Evolutionary conservation across 2,888 invertebrate species (phyloP).

Genomic region (Oasisia sp.): DNA sequence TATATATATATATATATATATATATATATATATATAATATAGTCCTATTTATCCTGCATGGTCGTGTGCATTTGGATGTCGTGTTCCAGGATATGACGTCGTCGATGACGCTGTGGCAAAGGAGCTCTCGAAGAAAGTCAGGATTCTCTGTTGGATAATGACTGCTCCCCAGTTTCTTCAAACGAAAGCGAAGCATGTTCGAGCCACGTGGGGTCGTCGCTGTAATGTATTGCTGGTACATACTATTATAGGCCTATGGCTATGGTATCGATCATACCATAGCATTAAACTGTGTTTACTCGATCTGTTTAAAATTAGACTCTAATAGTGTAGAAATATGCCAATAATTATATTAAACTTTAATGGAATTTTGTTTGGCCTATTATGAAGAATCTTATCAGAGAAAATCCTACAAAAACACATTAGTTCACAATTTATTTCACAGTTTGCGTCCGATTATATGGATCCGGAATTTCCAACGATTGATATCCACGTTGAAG

Average conservation of each 20-base stretch:
- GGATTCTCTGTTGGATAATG: constrained; percentile 96
- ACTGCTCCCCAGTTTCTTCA: constrained; percentile 91
- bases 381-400: no score
- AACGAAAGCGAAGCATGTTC: constrained; percentile 88
- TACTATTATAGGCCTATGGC: neutral
- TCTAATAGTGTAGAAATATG: no score
- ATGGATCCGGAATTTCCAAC: constrained; percentile 78
- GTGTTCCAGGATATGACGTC: neutral
- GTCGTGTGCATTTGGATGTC: neutral
- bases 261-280: no score
- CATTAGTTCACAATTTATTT: neutral
- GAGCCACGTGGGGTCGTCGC: constrained; percentile 93
- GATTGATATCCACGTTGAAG: constrained; percentile 69
- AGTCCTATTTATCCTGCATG: neutral
- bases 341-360: no score
- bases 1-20: no score
- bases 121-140: constrained; percentile 78
- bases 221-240: constrained; percentile 67
- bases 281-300: no score
- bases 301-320: no score
- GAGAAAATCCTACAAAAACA: no score
- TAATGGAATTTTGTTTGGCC: no score
- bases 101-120: constrained; percentile 50
- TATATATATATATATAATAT: neutral
- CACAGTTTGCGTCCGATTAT: constrained; percentile 64